Conservation (phyloP, 2,113 vertebrate genomes). For the Carassius carassius region DNA sequence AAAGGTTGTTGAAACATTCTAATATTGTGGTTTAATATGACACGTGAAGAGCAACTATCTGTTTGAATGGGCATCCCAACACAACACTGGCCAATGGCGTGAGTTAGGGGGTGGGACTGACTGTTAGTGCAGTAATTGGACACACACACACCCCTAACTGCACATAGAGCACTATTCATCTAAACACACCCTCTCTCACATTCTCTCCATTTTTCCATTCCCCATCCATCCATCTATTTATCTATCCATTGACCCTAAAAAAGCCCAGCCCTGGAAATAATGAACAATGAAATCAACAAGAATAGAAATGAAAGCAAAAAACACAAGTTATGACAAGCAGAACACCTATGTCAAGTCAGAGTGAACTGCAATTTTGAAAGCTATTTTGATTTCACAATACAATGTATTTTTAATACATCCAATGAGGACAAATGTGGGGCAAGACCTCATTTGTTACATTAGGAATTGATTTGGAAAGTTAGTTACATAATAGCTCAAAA, state of each 20-base stretch:
- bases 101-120: neutral
- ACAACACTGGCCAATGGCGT: neutral
- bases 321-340: slow-evolving; percentile 30
- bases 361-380: neutral
- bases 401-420: neutral
- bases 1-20: neutral
- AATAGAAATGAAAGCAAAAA: slow-evolving; percentile 48
- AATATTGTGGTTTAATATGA: slow-evolving; percentile 13
- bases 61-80: neutral
- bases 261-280: slow-evolving; percentile 13
- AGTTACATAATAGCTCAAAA: neutral
- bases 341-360: neutral
- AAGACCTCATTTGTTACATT: neutral
- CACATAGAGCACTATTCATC: slow-evolving; percentile 63
- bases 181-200: slow-evolving; percentile 51
- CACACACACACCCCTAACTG: slow-evolving; percentile 51
- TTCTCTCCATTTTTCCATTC: slow-evolving; percentile 53
- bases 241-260: neutral
- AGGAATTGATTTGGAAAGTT: neutral
- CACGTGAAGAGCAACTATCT: neutral
- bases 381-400: neutral
- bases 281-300: slow-evolving; percentile 63
- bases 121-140: neutral
- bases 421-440: neutral
- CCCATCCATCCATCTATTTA: neutral